Percentiles rank a stretch among this genome's conserved stretches.
These are phyloP conservation scores for Danio rerio DNA, from an alignment of 2,113 vertebrate genomes.

Conservation along the genomic window DNA sequence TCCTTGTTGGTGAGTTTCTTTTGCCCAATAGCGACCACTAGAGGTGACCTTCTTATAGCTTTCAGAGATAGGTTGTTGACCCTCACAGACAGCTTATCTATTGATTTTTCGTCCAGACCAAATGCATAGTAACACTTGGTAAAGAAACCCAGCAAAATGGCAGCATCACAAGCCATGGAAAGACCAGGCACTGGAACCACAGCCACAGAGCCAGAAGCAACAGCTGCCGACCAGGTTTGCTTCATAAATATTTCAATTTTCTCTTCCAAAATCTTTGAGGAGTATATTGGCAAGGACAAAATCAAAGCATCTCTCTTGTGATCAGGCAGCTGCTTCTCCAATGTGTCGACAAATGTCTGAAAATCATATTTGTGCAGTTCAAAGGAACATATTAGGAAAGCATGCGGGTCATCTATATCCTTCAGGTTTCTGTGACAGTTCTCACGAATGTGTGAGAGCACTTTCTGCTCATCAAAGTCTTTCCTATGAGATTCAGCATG, in stretches of 20 bases:
- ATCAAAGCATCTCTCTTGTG: constrained; percentile 63
- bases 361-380: constrained; percentile 49
- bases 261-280: constrained; percentile 51
- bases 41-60: constrained; percentile 64
- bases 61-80: constrained; percentile 73
- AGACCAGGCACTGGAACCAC: constrained; percentile 65
- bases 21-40: constrained; percentile 25
- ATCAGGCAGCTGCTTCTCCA: constrained; percentile 49
- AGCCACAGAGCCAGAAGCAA: constrained; percentile 61
- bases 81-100: constrained; percentile 65
- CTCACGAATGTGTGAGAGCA: constrained; percentile 30
- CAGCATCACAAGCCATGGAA: constrained; percentile 64
- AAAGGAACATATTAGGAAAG: constrained; percentile 54
- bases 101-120: constrained; percentile 68
- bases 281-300: constrained; percentile 33
- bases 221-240: constrained; percentile 65
- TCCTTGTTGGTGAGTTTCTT: neutral
- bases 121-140: constrained; percentile 63
- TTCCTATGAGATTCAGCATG: constrained; percentile 20
- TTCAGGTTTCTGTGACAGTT: constrained; percentile 47
- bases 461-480: constrained; percentile 30
- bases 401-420: constrained; percentile 43
- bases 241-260: constrained; percentile 67
- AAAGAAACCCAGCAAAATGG: constrained; percentile 62
- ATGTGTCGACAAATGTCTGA: constrained; percentile 36